Evolutionary conservation across 2,113 vertebrate genomes (phyloP), one percentile per base, ranked within the genome.

Genomic region (Emydocephalus ijimae): DNA sequence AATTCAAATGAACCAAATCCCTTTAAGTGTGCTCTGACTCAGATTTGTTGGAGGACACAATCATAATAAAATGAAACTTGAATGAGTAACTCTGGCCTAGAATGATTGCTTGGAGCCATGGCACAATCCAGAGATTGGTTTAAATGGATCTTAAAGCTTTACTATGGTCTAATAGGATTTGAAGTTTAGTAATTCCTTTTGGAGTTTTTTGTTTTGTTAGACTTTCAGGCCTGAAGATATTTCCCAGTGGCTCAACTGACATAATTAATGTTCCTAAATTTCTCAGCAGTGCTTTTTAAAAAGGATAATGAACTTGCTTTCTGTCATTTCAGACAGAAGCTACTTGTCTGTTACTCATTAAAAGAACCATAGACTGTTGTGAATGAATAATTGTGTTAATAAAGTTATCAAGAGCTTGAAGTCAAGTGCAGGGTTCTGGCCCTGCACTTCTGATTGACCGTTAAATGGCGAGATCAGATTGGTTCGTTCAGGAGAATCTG

Each of bases 161-260:
- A 43, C 34, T 81, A 81, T 81, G 74, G 74, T 54, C 91, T 95
- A 90, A 94, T 95, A 92, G 95, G 93, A 94, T 52, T 95, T 89
- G 85, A 91, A 92, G 55, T 91, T 91, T 26, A 89, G 74, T 87
- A 57, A 93, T 94, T 96, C 93, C 94, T 90, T 87, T 2, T 0
- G 64, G 92, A 93, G 93, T 90, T 93, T 92, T 89, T 91, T 81
- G 74, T 89, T 93, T 45, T 92, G 90, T 96, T 93, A 88, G 87
- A 26, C 23, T 87, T 92, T 48, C 23, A 52, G 92, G 92, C 93
- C 61, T 90, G 87, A 88, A 94, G 45, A 24, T 91, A 94, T 95
- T 95, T 96, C 96, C 96, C 96, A 94, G 92, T 94, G 94, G 96
- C 89, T 96, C 91, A 85, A 50, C 54, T 1, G 61, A 43, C 85